Base-by-base conservation (phyloP, 2,113 vertebrate genomes). In the Neogobius melanostomus region DNA sequence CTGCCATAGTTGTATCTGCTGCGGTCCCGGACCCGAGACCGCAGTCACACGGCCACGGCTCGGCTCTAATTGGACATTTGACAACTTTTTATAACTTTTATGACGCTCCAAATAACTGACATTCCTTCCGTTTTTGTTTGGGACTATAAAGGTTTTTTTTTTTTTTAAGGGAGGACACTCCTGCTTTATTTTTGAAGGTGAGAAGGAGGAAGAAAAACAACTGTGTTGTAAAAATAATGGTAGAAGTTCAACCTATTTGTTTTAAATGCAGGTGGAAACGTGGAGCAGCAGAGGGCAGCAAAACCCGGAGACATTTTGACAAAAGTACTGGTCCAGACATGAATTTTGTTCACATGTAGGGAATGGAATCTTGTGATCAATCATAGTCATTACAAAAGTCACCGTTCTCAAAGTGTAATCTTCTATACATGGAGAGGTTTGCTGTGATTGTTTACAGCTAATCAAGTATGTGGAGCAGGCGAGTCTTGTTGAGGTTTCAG, bases 241-340 rank as follows among this genome's bases (percentile, higher is more conserved):
- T 36, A 36, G 28, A 36, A 36, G 28, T 36, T 36, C 3, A 36
- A 36, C 28, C 28, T 36, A 36, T 36, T 36, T 36, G 28, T 36
- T 28, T 36, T 36, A 5, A 46, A n/a, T 46, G 72, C 64, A 74
- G 70, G 56, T 87, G 78, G 72, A 10, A 61, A 43, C 61, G 6
- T 42, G 66, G 68, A 72, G 71, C 89, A 90, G 78, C 65, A 92
- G 90, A 85, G 85, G 87, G 89, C 68, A 90, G 89, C 80, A 91
- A 74, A 76, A 82, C 78, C 56, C 57, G 43, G 77, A 36, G 5
- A 16, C n/a, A 52, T n/a, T 3, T 69, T 6, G 16, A 44, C 12
- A 36, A 36, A 36, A 36, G 2, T 36, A 36, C 28, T 36, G 21
- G 21, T 21, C 21, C 21, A 21, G 21, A 2, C 21, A 21, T 21